These are phyloP conservation scores for Numenius arquata DNA, from an alignment of 2,113 vertebrate genomes.

Conservation along the genomic window DNA sequence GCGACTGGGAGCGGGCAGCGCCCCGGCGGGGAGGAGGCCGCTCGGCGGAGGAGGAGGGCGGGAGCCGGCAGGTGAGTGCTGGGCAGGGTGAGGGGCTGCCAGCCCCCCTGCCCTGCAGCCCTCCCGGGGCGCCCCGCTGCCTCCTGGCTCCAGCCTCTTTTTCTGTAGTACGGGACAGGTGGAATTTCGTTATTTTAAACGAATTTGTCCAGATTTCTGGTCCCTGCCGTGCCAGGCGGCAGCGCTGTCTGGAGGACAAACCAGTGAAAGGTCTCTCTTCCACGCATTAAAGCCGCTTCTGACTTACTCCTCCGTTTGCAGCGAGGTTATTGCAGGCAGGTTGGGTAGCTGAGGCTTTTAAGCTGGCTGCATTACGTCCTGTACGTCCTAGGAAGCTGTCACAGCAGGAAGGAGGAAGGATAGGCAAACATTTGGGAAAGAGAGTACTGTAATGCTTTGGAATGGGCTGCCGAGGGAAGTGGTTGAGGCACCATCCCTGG, in stretches of 20 bases:
- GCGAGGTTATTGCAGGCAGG: neutral
- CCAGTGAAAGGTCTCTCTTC: neutral
- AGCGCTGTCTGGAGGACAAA: neutral
- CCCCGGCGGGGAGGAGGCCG: neutral
- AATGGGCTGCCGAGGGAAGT: no score
- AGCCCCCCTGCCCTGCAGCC: rapidly evolving
- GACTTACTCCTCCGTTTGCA: rapidly evolving
- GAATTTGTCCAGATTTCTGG: rapidly evolving
- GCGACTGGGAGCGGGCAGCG: slow-evolving; percentile 16
- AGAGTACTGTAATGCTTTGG: neutral
- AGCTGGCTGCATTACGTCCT: rapidly evolving
- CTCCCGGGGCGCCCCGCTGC: rapidly evolving
- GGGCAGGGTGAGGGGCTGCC: no score
- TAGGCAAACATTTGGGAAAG: neutral
- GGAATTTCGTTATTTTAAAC: rapidly evolving
- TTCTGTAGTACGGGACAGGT: rapidly evolving
- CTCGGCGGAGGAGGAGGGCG: neutral
- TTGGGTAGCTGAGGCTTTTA: neutral
- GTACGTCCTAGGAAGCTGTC: rapidly evolving
- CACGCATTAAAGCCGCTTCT: rapidly evolving
- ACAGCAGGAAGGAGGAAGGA: neutral
- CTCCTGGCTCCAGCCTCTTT: rapidly evolving
- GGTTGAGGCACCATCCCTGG: no score
- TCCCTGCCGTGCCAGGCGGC: rapidly evolving
- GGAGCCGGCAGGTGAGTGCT: neutral